Base-by-base conservation (phyloP, 2,113 vertebrate genomes). In the Lepus europaeus region DNA sequence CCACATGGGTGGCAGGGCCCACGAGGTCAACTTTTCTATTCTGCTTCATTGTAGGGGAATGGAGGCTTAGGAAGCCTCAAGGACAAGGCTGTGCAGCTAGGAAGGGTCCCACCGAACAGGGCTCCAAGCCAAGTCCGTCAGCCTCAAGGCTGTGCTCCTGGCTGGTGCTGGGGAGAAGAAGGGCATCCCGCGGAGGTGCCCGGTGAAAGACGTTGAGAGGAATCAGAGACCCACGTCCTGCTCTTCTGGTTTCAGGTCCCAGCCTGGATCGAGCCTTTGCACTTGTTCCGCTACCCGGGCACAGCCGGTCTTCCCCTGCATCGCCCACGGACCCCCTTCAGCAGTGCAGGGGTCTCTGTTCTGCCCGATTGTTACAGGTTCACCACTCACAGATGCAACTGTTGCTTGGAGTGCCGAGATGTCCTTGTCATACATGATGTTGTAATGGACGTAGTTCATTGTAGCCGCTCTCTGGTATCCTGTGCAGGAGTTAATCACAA, bases 71-170 rank as follows among this genome's bases (percentile, higher is more conserved):
- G 23, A 51, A 73, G 74, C 27, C 45, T n/a, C 39, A 27, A 4
- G 1, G 66, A 17, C 8, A 2, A 36, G 45, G 27, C 22, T 49
- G 1, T n/a, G n/a, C 61, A 5, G 56, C 36, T 2, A 17, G 20
- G 29, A 45, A 45, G 82, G 13, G n/a, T 45, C 45, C 45, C 45
- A 8, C 39, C 19, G 27, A 8, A 9, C 0, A 7, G 56, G 27
- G 6, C 49, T 29, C 22, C 33, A 0, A 12, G 22, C 0, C 0
- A 81, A 13, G 68, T 29, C 88, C 23, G 0, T 45, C 1, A 25
- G 13, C 6, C 17, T 94, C 36, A 31, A 12, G 20, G 56, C 53
- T 39, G 6, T 39, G 73, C 51, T 53, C 22, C 6, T 20, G 7
- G n/a, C 27, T 5, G 1, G 17, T 66, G 33, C 33, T 22, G 27